A percentile compares a stretch with the other conserved stretches of the same genome.
These are phyloP conservation scores for Latrodectus geometricus DNA, from an alignment of 1,140 invertebrate genomes.

Conservation along the genomic window DNA sequence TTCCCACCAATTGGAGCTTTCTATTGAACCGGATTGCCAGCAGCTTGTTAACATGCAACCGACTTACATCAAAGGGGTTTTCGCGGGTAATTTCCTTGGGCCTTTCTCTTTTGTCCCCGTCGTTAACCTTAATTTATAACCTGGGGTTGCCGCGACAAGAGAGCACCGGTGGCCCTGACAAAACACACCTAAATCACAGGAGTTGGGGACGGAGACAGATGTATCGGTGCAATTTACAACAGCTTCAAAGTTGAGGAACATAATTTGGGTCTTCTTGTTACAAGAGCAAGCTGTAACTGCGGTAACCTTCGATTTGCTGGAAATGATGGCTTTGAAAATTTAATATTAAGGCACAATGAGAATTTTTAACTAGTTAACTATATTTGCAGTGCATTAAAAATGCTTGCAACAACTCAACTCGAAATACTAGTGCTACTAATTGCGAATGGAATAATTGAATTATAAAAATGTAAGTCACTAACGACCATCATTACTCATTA, in stretches of 20 bases:
- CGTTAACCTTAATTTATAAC: conserved; percentile 15
- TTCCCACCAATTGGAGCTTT: not conserved
- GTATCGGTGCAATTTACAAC: not conserved
- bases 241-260: not conserved
- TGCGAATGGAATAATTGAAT: too few relatives aligned
- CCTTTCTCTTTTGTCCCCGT: not conserved
- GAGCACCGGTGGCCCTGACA: not conserved
- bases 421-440: too few relatives aligned
- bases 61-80: not conserved
- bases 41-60: not conserved
- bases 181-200: not conserved
- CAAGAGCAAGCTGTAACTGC: not conserved
- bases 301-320: too few relatives aligned
- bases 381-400: too few relatives aligned
- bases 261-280: not conserved
- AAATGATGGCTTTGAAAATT: too few relatives aligned
- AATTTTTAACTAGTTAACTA: too few relatives aligned
- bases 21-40: not conserved
- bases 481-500: too few relatives aligned
- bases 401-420: too few relatives aligned
- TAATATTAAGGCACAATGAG: too few relatives aligned
- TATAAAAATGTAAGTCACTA: too few relatives aligned
- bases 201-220: not conserved
- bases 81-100: not conserved
- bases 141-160: not conserved